A percentile compares a stretch with the other conserved stretches of the same genome.
These are phyloP conservation scores for Hirundichthys speculiger DNA, from an alignment of 2,113 vertebrate species.

Conservation along the genomic window DNA sequence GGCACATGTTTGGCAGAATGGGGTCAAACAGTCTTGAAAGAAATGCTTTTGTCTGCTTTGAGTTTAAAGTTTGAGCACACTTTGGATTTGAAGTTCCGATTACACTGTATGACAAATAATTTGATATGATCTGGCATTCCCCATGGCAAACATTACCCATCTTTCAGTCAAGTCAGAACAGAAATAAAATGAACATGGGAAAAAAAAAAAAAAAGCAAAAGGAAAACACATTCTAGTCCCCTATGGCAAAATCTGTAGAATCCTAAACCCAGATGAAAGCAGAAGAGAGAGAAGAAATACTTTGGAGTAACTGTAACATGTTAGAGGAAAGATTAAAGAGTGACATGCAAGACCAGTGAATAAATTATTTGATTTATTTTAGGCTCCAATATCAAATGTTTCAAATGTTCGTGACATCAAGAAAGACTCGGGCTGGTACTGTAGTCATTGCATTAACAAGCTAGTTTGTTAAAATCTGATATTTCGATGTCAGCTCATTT, in stretches of 20 bases:
- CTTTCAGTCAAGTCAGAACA: constrained; percentile 1
- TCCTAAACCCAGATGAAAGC: background rate
- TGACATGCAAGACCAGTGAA: background rate
- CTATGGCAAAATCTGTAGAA: background rate
- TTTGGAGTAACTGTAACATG: too few relatives aligned
- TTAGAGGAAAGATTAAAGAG: background rate
- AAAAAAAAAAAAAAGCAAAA: background rate
- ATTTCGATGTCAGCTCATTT: too few relatives aligned
- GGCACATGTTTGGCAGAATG: constrained; percentile 24
- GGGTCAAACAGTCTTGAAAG: constrained; percentile 17
- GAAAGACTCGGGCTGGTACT: too few relatives aligned
- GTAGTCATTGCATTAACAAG: too few relatives aligned
- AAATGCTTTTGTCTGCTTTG: constrained; percentile 11
- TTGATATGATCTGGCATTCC: constrained; percentile 17
- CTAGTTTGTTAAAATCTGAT: too few relatives aligned
- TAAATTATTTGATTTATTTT: too few relatives aligned
- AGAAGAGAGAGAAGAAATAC: background rate
- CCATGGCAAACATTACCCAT: constrained; percentile 4
- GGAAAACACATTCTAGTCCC: background rate
- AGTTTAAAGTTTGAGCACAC: constrained; percentile 6
- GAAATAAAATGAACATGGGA: constrained; percentile 10
- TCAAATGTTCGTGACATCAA: too few relatives aligned
- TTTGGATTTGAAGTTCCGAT: constrained; percentile 18
- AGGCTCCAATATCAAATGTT: too few relatives aligned
- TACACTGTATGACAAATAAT: constrained; percentile 10